Base-by-base conservation (phyloP, 2,888 invertebrate genomes). In the Drosophila atripex region DNA sequence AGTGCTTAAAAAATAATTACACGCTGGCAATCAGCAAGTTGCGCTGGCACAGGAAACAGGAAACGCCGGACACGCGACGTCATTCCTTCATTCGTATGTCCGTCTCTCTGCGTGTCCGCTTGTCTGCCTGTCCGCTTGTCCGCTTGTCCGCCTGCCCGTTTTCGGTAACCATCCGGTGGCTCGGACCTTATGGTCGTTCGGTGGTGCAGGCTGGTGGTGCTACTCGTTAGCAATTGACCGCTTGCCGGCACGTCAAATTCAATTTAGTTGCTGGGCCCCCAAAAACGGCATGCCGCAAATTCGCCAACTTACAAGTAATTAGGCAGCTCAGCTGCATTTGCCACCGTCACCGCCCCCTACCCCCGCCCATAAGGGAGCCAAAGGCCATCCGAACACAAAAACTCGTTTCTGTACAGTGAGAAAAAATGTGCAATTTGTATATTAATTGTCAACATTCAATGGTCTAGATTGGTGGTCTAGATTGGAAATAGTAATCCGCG, bases 251-350 rank as follows among this genome's bases (percentile, higher is more conserved):
- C 72, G 53, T 59, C 80, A 83, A 90, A 90, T 89, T 90, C 86
- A 89, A 90, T 89, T 89, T 88, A 80, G 80, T 77, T 77, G 79
- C 77, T 41, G 51, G 52, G 39, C 35, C 71, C 73, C 73, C 65
- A 39, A 56, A 55, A 80, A 57, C 75, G 87, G 71, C 78, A 80
- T 74, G 79, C 89, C 88, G 76, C 90, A 90, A 88, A 80, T 86
- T 89, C 80, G 75, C 83, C 85, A 84, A 89, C 85, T 90, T 82
- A 78, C 89, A 89, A 90, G 89, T 89, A 90, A 89, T 89, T 89
- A 89, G 89, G 86, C 89, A 85, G 77, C 80, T 78, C 70, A 74
- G 71, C 71, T 76, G 78, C 66, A 70, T 21, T 52, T 61, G 39
- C 43, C n/a, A n/a, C n/a, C n/a, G n/a, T 51, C 53, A 46, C 59